Evolutionary conservation across 2,113 vertebrate genomes (phyloP).

Genomic region (Brachyhypopomus occidentalis): DNA sequence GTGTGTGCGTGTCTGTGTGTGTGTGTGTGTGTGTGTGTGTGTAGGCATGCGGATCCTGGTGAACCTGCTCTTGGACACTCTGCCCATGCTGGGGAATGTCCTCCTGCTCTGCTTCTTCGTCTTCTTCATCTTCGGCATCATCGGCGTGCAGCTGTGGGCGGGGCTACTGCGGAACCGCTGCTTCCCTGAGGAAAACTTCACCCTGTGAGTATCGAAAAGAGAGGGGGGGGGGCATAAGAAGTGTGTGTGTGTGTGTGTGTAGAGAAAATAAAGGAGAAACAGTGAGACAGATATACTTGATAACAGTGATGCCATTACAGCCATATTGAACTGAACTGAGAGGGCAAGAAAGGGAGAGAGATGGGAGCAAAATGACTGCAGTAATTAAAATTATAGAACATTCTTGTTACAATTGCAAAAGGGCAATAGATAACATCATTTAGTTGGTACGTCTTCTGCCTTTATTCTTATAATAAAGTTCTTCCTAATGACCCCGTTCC

Average conservation of each 20-base stretch:
- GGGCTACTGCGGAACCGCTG: conserved; percentile 96
- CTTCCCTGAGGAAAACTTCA: conserved; percentile 89
- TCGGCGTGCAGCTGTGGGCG: conserved; percentile 97
- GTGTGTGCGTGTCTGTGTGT: conserved; percentile 25
- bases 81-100: conserved; percentile 98
- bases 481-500: background rate
- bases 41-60: conserved; percentile 98
- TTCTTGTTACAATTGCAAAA: too few species aligned
- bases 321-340: too few species aligned
- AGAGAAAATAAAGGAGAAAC: too few species aligned
- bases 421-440: too few species aligned
- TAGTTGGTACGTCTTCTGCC: background rate
- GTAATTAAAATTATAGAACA: too few species aligned
- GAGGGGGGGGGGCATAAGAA: background rate
- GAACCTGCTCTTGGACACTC: conserved; percentile 95
- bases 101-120: conserved; percentile 98
- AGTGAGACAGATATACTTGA: background rate
- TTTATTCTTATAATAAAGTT: background rate
- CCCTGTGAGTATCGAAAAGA: conserved; percentile 75
- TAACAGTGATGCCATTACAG: too few species aligned
- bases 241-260: conserved; percentile 15
- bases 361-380: too few species aligned
- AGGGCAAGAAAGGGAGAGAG: background rate
- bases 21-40: conserved; percentile 34
- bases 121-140: conserved; percentile 99